Conservation (phyloP, 2,797 vertebrate genomes). For the Bradypodion ventrale region DNA sequence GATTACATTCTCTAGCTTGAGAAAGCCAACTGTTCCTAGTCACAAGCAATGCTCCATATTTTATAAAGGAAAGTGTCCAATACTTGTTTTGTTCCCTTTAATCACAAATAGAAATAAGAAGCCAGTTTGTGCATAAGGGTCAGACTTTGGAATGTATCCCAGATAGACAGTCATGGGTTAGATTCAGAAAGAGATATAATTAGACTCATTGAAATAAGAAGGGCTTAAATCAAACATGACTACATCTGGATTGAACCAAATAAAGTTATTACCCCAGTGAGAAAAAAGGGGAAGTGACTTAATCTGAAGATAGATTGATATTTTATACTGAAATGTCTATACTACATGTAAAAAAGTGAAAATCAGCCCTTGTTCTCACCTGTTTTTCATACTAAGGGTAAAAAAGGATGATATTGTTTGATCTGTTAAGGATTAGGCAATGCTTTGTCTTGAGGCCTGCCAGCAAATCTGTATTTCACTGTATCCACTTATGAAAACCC, state of each 20-base stretch:
- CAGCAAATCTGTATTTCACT: background rate
- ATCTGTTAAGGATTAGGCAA: background rate
- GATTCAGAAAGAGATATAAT: background rate
- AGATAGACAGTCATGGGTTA: background rate
- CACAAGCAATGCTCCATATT: background rate
- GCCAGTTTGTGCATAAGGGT: background rate
- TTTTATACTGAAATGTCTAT: background rate
- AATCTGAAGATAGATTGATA: background rate
- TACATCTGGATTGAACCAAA: background rate
- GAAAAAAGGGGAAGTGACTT: background rate
- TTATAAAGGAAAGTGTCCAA: background rate
- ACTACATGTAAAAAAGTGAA: background rate
- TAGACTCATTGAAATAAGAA: background rate
- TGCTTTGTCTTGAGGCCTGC: background rate
- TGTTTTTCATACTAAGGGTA: too few relatives aligned
- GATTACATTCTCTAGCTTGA: background rate
- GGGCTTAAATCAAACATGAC: background rate
- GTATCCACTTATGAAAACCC: too few relatives aligned
- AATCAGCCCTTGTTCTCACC: background rate
- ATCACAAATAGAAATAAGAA: background rate
- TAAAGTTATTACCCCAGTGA: background rate
- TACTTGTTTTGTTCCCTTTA: background rate
- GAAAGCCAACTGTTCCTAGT: background rate
- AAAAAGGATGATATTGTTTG: background rate
- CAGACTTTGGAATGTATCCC: background rate